A percentile compares a stretch with the other conserved stretches of the same genome.
Conservation (phyloP, 2,113 vertebrate species). For the Plectropomus leopardus region DNA sequence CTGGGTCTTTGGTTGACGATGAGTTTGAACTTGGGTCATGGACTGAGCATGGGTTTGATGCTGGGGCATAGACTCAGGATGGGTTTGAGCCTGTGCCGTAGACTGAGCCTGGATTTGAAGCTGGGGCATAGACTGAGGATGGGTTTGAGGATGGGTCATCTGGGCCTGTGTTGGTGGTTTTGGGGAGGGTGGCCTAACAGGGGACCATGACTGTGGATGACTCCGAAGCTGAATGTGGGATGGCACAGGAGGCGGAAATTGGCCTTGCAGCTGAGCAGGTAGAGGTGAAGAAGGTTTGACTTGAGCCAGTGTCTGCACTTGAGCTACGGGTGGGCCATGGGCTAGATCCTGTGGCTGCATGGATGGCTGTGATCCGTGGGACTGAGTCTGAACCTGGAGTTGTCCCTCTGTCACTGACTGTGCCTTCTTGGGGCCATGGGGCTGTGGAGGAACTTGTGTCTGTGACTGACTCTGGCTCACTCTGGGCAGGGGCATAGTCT, state of each 20-base stretch:
- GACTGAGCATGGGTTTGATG: conserved; percentile 13
- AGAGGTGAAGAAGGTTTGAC: conserved; percentile 42
- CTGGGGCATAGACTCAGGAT: background rate
- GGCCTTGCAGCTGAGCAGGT: conserved; percentile 29
- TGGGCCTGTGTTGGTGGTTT: conserved; percentile 45
- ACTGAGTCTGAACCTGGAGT: conserved; percentile 16
- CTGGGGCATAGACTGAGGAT: background rate
- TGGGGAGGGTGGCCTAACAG: conserved; percentile 64
- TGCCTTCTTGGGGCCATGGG: conserved; percentile 7
- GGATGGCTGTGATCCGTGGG: conserved; percentile 37
- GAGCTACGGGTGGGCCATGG: conserved; percentile 47
- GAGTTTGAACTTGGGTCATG: conserved; percentile 13
- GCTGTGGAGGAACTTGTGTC: conserved; percentile 11
- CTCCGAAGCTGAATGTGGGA: conserved; percentile 68
- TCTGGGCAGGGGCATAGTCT: conserved; percentile 29
- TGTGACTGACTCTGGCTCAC: conserved; percentile 34
- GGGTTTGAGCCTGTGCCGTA: background rate
- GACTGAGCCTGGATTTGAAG: conserved; percentile 11
- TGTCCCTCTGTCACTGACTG: conserved; percentile 29
- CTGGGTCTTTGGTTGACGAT: conserved; percentile 5
- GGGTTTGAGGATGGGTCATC: background rate
- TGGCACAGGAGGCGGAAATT: conserved; percentile 52
- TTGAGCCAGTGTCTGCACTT: conserved; percentile 58
- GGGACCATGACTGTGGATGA: conserved; percentile 71
- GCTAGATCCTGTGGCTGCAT: conserved; percentile 24